Evolutionary conservation across 2,888 invertebrate genomes (phyloP), one percentile per base, ranked within the genome.

Genomic region (Zeuzera pyrina): DNA sequence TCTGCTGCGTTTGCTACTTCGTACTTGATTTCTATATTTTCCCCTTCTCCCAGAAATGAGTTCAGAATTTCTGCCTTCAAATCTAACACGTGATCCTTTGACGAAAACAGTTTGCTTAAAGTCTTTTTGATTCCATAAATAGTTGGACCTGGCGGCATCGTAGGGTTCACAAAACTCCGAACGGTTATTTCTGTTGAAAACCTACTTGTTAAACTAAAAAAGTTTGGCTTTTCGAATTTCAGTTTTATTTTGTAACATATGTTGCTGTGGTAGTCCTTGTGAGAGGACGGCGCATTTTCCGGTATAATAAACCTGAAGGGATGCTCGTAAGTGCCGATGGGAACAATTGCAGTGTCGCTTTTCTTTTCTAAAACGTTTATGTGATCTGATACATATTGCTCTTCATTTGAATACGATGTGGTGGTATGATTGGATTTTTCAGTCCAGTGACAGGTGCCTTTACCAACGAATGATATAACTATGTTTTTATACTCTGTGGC

Each of bases 401-500:
- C 25, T 5, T 8, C 13, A 8, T 8, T 13, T 5, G 2, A 10
- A 12, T 25, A 25, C 8, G 3, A 3, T 10, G 10, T 12, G 12
- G 12, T 13, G 8, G 12, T 12, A 13, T 10, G 11, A 24, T 12
- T 12, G 6, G 12, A 12, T 25, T 25, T 10, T 2, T 25, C 25
- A 8, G 10, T 11, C 25, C 25, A 25, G 5, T 13, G 10, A 7
- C 3, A 10, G 8, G 12, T 8, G 12, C 48, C 57, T 43, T 44
- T 49, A 12, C 52, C 52, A 2, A 44, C 25, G 0, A 56, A 32
- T 2, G 52, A 44, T 6, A 59, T 27, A 19, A 30, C 29, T 3
- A 59, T 48, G 3, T 36, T 44, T 12, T 39, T 46, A 13, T 39
- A 50, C 23, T 37, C 43, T 10, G 38, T 42, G 0, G 45, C 42